Percentiles rank a stretch among this genome's conserved stretches.
Conservation (phyloP, 1,140 invertebrate species). For the Magallana angulata region DNA sequence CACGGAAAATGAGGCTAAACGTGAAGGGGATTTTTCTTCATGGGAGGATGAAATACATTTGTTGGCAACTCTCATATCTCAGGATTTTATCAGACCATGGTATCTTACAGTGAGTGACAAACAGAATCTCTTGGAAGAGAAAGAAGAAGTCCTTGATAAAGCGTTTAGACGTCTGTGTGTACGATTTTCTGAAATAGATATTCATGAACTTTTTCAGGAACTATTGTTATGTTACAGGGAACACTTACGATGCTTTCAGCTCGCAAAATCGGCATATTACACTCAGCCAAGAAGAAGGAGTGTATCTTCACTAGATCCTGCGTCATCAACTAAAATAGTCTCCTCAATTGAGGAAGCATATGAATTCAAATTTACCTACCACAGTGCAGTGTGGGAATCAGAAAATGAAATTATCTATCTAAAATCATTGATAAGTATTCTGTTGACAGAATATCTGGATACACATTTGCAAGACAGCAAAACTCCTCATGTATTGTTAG, state of each 20-base stretch:
- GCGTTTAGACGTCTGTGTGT: slow-evolving; percentile 51
- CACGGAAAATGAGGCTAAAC: not conserved
- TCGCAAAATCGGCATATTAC: slow-evolving; percentile 53
- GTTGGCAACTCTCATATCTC: slow-evolving; percentile 60
- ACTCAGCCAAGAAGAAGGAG: slow-evolving; percentile 52
- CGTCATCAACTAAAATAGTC: slow-evolving; percentile 5
- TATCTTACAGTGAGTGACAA: slow-evolving; percentile 57
- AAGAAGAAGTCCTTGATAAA: slow-evolving; percentile 51
- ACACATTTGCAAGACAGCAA: slow-evolving; percentile 51
- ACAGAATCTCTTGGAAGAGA: slow-evolving; percentile 59
- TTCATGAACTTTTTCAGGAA: slow-evolving; percentile 45
- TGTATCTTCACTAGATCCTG: not conserved
- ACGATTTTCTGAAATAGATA: slow-evolving; percentile 47
- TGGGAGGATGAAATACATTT: slow-evolving; percentile 57
- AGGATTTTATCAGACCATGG: slow-evolving; percentile 67
- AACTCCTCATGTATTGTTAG: slow-evolving; percentile 56
- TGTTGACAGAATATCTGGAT: slow-evolving; percentile 55
- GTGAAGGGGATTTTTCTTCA: not conserved
- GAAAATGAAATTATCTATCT: slow-evolving; percentile 61
- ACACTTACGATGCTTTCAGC: slow-evolving; percentile 61
- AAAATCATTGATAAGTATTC: slow-evolving; percentile 52
- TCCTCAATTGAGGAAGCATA: slow-evolving; percentile 65
- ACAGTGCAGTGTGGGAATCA: slow-evolving; percentile 57
- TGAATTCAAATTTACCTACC: slow-evolving; percentile 59
- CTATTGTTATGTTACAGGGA: slow-evolving; percentile 58